These are phyloP conservation scores for Zelostemma sp. DNA, from an alignment of 1,140 invertebrate genomes.

Conservation along the genomic window DNA sequence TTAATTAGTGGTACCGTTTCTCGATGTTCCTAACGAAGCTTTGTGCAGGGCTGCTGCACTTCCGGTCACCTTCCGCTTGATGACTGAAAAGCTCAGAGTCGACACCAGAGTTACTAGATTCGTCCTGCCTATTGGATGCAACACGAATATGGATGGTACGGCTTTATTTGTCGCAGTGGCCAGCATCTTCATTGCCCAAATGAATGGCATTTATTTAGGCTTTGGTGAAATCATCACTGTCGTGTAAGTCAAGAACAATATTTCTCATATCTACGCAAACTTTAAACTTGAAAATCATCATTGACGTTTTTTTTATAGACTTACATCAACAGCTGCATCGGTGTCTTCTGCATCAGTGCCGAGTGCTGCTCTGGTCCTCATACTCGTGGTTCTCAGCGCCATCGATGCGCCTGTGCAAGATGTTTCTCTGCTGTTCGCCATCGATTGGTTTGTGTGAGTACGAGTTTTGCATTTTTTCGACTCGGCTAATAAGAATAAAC, in stretches of 20 bases:
- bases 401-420: slow-evolving; percentile 86
- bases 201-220: slow-evolving; percentile 84
- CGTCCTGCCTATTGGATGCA: slow-evolving; percentile 91
- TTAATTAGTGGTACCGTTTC: slow-evolving; percentile 41
- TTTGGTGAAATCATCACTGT: slow-evolving; percentile 85
- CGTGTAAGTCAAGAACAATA: slow-evolving; percentile 77
- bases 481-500: no score
- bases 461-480: slow-evolving; percentile 8
- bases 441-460: slow-evolving; percentile 94
- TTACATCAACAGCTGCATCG: slow-evolving; percentile 91
- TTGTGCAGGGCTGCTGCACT: slow-evolving; percentile 89
- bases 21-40: slow-evolving; percentile 59
- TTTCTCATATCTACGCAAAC: background rate
- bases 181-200: slow-evolving; percentile 93
- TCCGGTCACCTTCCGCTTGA: slow-evolving; percentile 92
- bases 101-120: slow-evolving; percentile 92
- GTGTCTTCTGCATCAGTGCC: slow-evolving; percentile 95
- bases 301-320: slow-evolving; percentile 67
- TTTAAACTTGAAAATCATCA: slow-evolving; percentile 7
- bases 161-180: slow-evolving; percentile 91
- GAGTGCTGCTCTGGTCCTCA: slow-evolving; percentile 89
- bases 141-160: slow-evolving; percentile 96
- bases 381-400: slow-evolving; percentile 87
- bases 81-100: slow-evolving; percentile 92
- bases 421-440: slow-evolving; percentile 86